Percentiles rank a stretch among this genome's conserved stretches.
phyloP scores from a whole-genome alignment of 2,113 vertebrate species.

The Callionymus lyra region DNA sequence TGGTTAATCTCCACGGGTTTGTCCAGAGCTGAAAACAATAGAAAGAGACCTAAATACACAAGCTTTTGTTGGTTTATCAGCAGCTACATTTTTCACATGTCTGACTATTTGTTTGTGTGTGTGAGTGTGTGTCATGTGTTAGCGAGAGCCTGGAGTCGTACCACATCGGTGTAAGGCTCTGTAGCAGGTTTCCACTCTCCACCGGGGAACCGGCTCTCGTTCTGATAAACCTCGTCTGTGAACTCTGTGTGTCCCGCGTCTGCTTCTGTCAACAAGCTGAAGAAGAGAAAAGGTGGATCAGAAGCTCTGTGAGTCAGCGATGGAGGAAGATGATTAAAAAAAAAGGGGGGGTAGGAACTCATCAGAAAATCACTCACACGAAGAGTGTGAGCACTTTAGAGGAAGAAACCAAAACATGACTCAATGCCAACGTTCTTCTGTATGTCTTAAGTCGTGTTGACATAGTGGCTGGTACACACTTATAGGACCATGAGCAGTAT shows the following conservation, averaged over 20 bases:
- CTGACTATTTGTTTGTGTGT: conserved; percentile 1
- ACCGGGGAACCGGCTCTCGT: conserved; percentile 84
- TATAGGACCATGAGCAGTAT: conserved; percentile 2
- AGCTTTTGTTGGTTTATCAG: conserved; percentile 17
- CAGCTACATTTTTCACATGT: conserved; percentile 12
- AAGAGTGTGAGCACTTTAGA: conserved; percentile 34
- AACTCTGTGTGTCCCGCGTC: conserved; percentile 94
- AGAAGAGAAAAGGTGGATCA: conserved; percentile 19
- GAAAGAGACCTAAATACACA: conserved; percentile 3
- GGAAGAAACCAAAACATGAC: conserved; percentile 11
- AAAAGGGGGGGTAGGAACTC: conserved; percentile 15
- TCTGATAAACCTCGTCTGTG: conserved; percentile 90
- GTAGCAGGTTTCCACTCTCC: conserved; percentile 83
- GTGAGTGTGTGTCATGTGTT: neutral
- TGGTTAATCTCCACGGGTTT: neutral
- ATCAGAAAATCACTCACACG: conserved; percentile 22
- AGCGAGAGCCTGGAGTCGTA: conserved; percentile 41
- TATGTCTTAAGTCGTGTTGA: conserved; percentile 21
- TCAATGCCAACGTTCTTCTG: conserved; percentile 23
- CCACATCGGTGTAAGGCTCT: conserved; percentile 84
- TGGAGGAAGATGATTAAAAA: conserved; percentile 5
- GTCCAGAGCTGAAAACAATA: conserved; percentile 9
- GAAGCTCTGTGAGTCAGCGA: conserved; percentile 27
- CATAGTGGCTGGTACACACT: neutral
- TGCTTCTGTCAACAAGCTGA: conserved; percentile 86